A percentile compares a stretch with the other conserved stretches of the same genome.
Conservation (phyloP, 2,797 vertebrate genomes). For the Schizopygopsis pylzovi region DNA sequence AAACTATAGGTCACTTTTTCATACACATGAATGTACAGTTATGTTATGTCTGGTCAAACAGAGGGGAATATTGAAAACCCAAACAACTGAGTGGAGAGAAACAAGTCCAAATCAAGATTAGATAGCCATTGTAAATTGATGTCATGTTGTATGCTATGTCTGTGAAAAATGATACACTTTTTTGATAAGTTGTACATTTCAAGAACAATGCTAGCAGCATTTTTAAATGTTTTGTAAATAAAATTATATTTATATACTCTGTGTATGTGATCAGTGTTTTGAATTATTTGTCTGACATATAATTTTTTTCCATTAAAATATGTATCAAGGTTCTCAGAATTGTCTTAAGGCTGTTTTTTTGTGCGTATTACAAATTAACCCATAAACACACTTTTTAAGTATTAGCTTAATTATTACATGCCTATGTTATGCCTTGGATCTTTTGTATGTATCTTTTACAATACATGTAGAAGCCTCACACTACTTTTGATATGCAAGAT, state of each 20-base stretch:
- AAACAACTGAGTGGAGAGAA: constrained; percentile 28
- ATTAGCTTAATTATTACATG: neutral
- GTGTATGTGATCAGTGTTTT: constrained; percentile 49
- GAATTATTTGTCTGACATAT: constrained; percentile 44
- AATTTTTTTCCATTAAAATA: constrained; percentile 53
- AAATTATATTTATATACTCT: constrained; percentile 69
- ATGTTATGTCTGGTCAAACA: constrained; percentile 39
- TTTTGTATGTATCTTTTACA: neutral
- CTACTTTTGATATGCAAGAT: neutral
- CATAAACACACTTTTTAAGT: neutral
- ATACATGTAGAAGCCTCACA: neutral
- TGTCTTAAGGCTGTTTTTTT: constrained; percentile 1
- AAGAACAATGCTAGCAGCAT: constrained; percentile 9
- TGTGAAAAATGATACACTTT: constrained; percentile 46
- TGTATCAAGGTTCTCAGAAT: constrained; percentile 23
- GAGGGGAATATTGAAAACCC: constrained; percentile 24
- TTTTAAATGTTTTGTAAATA: constrained; percentile 70
- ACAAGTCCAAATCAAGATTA: constrained; percentile 51
- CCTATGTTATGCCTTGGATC: neutral
- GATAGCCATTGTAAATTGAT: constrained; percentile 39
- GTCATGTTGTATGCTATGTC: constrained; percentile 32
- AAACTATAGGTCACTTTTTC: constrained; percentile 39
- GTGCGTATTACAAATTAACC: neutral
- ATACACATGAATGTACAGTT: constrained; percentile 45
- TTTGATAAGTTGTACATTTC: constrained; percentile 36